Base-by-base conservation (phyloP, 2,888 invertebrate genomes). In the Tetramorium bicarinatum region DNA sequence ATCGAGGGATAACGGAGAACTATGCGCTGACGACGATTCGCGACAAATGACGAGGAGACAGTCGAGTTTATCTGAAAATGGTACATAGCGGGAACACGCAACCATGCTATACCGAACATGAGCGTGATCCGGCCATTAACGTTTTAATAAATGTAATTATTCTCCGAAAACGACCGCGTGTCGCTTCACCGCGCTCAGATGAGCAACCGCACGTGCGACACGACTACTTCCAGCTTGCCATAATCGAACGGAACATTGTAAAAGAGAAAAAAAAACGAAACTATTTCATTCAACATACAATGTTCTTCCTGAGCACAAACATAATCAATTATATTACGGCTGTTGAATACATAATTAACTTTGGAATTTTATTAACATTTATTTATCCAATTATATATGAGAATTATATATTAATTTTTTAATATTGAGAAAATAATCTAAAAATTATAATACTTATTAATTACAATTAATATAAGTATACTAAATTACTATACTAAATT, bases 81-180 rank as follows among this genome's bases (percentile, higher is more conserved):
- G 76, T 41, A 75, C 13, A 34, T 56, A 66, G 29, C 75, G 18
- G 25, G 38, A 41, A 66, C 52, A 49, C 4, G 52, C 25, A 29
- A 44, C 47, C 41, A 66, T 7, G n/a, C 29, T 66, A 77, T 49
- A 15, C 15, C 18, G 49, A 62, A 62, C n/a, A 9, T 3, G 15
- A 76, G 38, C 25, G 6, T 38, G 34, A 76, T n/a, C 38, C 18
- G 1, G 9, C 6, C 8, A 66, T 77, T 77, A 41, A 66, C 13
- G 64, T 2, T 8, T 76, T 77, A 41, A 77, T 66, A 66, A 64
- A 38, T 76, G 21, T 76, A 49, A 76, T 75, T 64, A 66, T 47
- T 54, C 8, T 13, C 1, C 13, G 38, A 77, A 77, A 66, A 41
- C 15, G 13, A 41, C 44, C 59, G 9, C 41, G 47, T n/a, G 9